Evolutionary conservation across 2,888 invertebrate genomes (phyloP), one percentile per base, ranked within the genome.

Genomic region (Portevinia maculata): DNA sequence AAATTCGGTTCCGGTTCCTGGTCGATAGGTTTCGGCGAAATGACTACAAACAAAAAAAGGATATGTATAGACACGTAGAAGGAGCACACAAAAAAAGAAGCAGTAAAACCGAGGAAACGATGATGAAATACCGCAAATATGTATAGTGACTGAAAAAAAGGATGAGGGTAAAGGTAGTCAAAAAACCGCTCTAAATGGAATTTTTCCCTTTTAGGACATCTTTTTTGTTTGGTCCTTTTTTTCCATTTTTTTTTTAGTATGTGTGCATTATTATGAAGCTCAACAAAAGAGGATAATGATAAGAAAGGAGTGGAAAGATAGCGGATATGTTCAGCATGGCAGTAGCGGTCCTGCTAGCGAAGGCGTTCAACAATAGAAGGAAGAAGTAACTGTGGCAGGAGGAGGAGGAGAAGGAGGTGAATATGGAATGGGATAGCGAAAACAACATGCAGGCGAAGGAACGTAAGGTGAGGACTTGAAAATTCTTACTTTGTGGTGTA

Each of bases 1-100:
- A 90, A 90, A 90, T 93, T 92, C 84, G 92, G 92, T 88, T 92
- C 93, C 84, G 92, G 91, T 86, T 92, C 92, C 78, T 92, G 91
- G 87, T 92, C 92, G 88, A 93, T 91, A 90, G 92, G 91, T 90
- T 92, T 91, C 86, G 92, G 92, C 60, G 89, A 89, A 86, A 91
- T 89, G 65, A 90, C 90, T 90, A 85, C 28, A 64, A 34, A 71
- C 37, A 48, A 64, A 48, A 60, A 73, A 50, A 69, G 37, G 67
- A 76, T 57, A 62, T 37, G 60, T 55, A 76, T 28, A 64, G 30
- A 2, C 15, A 39, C 39, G 39, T 39, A 32, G 37, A 48, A 67
- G 37, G 7, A 46, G 69, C 60, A 32, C 9, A 9, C 30, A 15
- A 13, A 71, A 52, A 55, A 53, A 67, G 57, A 48, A 46, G 57